Percentiles rank a stretch among this genome's conserved stretches.
Evolutionary conservation across 2,888 invertebrate genomes (phyloP).

Genomic region (Diachrysia chrysitis): DNA sequence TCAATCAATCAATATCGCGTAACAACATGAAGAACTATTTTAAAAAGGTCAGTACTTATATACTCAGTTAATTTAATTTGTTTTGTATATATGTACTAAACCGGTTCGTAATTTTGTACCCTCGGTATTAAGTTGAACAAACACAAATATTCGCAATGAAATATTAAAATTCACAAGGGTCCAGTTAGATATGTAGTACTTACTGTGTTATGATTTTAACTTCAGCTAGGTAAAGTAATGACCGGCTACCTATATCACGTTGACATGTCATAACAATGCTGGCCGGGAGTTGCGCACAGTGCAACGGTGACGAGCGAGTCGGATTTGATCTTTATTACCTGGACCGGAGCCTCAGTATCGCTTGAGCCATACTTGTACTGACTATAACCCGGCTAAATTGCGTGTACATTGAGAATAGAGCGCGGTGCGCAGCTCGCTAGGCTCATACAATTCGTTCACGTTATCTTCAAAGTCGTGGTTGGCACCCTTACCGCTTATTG

Average conservation of each 20-base stretch:
- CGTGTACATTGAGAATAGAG: constrained; percentile 7
- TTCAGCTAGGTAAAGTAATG: neutral
- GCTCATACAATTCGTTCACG: constrained; percentile 11
- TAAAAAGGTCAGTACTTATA: too few relatives aligned
- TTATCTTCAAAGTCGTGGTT: constrained; percentile 30
- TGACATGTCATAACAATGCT: neutral
- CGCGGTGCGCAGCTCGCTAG: neutral
- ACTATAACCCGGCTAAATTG: constrained; percentile 21
- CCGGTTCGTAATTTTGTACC: too few relatives aligned
- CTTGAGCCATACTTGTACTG: neutral
- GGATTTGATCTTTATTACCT: constrained; percentile 26
- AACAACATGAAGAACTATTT: too few relatives aligned
- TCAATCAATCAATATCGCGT: too few relatives aligned
- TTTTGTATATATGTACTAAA: too few relatives aligned
- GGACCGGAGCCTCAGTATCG: constrained; percentile 18
- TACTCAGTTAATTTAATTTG: too few relatives aligned
- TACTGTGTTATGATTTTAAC: neutral
- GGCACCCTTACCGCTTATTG: constrained; percentile 52
- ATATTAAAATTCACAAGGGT: neutral
- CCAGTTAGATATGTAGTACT: neutral
- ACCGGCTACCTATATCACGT: neutral
- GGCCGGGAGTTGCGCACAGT: constrained; percentile 25
- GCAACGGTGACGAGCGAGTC: constrained; percentile 13
- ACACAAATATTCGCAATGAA: neutral
- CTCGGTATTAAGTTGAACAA: neutral